Evolutionary conservation across 2,113 vertebrate species (phyloP).

Genomic region (Butorides virescens): DNA sequence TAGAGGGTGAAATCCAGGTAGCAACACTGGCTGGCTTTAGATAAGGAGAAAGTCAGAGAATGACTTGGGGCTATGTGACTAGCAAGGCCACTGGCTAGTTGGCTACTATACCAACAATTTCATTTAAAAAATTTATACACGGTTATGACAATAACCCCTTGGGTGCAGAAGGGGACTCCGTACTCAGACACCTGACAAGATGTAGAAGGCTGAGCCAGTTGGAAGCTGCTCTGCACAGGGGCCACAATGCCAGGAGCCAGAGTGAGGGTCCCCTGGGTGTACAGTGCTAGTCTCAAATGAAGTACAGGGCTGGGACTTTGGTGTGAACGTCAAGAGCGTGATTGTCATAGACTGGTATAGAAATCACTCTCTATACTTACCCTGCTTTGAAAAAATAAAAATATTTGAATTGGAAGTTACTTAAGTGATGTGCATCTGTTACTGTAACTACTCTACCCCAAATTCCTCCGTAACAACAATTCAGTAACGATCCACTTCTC

Average conservation of each 20-base stretch:
- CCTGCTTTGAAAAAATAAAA: background rate
- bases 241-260: background rate
- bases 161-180: background rate
- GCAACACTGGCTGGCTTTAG: background rate
- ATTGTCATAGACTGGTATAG: background rate
- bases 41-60: background rate
- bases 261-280: background rate
- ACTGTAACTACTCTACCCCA: background rate
- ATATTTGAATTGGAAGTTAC: background rate
- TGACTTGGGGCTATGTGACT: background rate
- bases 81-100: background rate
- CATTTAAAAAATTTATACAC: background rate
- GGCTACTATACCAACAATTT: background rate
- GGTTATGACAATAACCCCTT: background rate
- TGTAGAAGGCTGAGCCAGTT: background rate
- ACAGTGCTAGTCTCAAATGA: background rate
- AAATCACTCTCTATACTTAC: background rate
- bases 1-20: background rate
- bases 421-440: background rate
- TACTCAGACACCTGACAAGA: background rate
- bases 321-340: background rate
- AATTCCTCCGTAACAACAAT: background rate
- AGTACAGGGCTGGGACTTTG: background rate
- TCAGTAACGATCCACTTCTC: background rate
- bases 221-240: background rate